Conservation (phyloP, 2,888 invertebrate genomes). For the Allolobophora icterica region DNA sequence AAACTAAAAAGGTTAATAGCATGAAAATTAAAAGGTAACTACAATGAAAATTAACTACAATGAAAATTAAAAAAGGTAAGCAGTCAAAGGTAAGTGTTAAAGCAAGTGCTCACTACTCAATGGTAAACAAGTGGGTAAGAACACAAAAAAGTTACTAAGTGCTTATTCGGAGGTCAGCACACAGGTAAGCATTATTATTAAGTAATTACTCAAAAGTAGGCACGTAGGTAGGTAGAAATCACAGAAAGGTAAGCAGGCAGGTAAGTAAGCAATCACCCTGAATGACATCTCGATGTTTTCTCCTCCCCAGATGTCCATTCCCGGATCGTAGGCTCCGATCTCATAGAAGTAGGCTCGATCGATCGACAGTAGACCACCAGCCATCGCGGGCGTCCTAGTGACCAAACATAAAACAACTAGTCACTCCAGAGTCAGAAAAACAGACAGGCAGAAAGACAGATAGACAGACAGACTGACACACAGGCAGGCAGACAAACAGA, state of each 20-base stretch:
- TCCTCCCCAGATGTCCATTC: constrained; percentile 99
- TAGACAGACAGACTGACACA: neutral
- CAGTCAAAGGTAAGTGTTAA: no score
- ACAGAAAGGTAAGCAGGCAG: neutral
- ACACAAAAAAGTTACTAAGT: no score
- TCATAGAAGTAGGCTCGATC: constrained; percentile 96
- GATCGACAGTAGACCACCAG: constrained; percentile 49
- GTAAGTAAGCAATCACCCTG: constrained; percentile 73
- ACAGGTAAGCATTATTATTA: no score
- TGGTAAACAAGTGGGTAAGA: no score
- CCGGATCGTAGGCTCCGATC: constrained; percentile 95
- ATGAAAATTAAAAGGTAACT: no score
- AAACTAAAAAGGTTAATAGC: no score
- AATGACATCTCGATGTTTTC: constrained; percentile 95
- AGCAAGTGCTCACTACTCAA: no score
- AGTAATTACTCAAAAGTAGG: no score
- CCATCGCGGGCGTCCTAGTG: constrained; percentile 48
- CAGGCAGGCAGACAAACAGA: neutral
- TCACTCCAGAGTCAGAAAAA: neutral
- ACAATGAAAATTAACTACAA: no score
- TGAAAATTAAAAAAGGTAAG: no score
- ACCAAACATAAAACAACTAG: neutral
- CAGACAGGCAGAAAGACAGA: neutral
- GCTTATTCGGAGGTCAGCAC: no score
- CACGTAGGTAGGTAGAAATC: neutral